Base-by-base conservation (phyloP, 2,113 vertebrate genomes). In the Chaenocephalus aceratus region DNA sequence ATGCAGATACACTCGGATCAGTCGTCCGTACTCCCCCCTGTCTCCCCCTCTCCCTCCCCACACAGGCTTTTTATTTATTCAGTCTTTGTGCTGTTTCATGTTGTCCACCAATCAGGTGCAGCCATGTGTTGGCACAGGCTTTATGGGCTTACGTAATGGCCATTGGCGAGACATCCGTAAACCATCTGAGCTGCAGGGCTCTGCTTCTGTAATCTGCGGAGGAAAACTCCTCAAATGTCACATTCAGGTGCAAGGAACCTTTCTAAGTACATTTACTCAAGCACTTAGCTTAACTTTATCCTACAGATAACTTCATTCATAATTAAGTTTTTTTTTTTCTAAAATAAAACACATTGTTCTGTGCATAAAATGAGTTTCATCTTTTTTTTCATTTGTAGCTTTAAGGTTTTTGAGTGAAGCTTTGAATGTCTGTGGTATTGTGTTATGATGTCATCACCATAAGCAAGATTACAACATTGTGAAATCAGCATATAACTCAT, bases 181-280 rank as follows among this genome's bases (percentile, higher is more conserved):
- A 66, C 78, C 78, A 79, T 76, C 61, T 71, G 78, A 84, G 71
- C 83, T 78, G 74, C 71, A 34, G 75, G 79, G 57, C 78, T 67
- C 75, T 6, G 64, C 48, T 57, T 56, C 68, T 56, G 46, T 75
- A 63, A 70, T 81, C 72, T 65, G 66, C 36, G 34, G 34, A 56
- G 52, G 41, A 23, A 71, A 57, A 52, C 59, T 66, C 44, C 52
- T 34, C 57, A 45, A 15, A 46, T 16, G 66, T 63, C n/a, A 14
- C 45, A 10, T 15, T 7, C 63, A 41, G 57, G n/a, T 44, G 26
- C 36, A 23, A 44, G 30, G n/a, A 53, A 68, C 44, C 34, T 45
- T 57, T 72, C 36, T 23, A 6, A 45, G n/a, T 44, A 61, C 59
- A 23, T 23, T 16, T 53, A 52, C n/a, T 26, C 58, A 4, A 23